Evolutionary conservation across 2,113 vertebrate genomes (phyloP).

Genomic region (Micronycteris hirsuta): DNA sequence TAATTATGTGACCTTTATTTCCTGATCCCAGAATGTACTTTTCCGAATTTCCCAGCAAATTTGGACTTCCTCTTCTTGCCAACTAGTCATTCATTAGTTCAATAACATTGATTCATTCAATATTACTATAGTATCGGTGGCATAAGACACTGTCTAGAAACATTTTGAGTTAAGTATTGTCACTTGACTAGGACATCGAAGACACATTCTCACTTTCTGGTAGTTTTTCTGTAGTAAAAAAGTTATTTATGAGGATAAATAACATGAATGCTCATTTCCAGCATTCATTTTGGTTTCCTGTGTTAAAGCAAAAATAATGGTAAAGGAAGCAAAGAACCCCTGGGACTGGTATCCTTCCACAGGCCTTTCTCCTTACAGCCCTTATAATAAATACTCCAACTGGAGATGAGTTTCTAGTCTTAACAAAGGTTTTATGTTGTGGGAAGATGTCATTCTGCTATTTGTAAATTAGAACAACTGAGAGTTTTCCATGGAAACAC

Average conservation of each 20-base stretch:
- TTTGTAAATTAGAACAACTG: background rate
- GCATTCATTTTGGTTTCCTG: background rate
- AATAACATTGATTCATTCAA: background rate
- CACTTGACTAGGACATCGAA: background rate
- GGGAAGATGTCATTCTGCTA: background rate
- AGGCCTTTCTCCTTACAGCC: background rate
- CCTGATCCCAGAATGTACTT: background rate
- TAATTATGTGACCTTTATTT: background rate
- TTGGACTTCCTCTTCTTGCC: background rate
- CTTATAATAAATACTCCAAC: background rate
- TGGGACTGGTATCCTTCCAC: background rate
- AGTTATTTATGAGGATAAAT: background rate
- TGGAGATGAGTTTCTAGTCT: background rate
- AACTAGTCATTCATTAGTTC: background rate
- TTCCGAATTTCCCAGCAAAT: background rate
- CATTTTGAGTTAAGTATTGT: background rate
- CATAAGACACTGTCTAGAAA: background rate
- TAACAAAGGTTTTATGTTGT: background rate
- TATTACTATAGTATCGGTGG: background rate
- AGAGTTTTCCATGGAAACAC: conserved; percentile 18
- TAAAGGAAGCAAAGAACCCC: background rate
- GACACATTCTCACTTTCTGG: background rate
- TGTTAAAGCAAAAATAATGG: background rate
- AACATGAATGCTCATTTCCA: background rate
- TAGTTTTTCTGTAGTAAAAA: background rate